Base-by-base conservation (phyloP, 2,113 vertebrate genomes). In the Eptesicus fuscus region DNA sequence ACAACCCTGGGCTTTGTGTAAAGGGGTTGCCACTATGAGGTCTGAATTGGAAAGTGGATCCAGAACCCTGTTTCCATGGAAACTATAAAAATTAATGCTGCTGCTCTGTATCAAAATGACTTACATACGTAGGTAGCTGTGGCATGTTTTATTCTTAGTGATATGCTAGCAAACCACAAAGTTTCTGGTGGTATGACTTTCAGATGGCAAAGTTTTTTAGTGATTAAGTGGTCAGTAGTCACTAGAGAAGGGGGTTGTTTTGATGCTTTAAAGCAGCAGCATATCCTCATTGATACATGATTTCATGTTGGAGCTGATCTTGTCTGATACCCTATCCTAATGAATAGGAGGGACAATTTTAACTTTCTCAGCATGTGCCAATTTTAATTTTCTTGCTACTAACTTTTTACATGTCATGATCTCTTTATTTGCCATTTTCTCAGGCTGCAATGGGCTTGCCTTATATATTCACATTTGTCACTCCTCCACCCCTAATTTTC, bases 171-270 rank as follows among this genome's bases (percentile, higher is more conserved):
- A 73, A 71, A 84, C 5, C 49, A 12, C 37, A 59, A 3, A 7
- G 9, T 65, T 91, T 77, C 44, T 70, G 20, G 69, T 65, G 12
- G 7, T 49, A 17, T 67, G n/a, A 73, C 17, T 83, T 91, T 89
- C 40, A 79, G 40, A 30, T 4, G 42, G 94, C 20, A 78, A 61
- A 47, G 2, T 79, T 61, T 47, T 23, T 74, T 11, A 53, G 7
- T 61, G 35, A 90, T 83, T 69, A 90, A 94, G 56, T 83, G 88
- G 47, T 88, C n/a, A 76, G 8, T 70, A 83, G 35, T 91, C 35
- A 80, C 49, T 80, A n/a, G 91, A 78, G 28, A 80, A 80, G 8
- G 30, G n/a, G 7, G 25, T 17, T 74, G 17, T 89, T 93, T 67
- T 70, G 35, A 69, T 42, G 67, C 1, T 17, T 78, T n/a, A 30